phyloP scores from a whole-genome alignment of 2,888 invertebrate species.

The Leptinotarsa peninsularis region DNA sequence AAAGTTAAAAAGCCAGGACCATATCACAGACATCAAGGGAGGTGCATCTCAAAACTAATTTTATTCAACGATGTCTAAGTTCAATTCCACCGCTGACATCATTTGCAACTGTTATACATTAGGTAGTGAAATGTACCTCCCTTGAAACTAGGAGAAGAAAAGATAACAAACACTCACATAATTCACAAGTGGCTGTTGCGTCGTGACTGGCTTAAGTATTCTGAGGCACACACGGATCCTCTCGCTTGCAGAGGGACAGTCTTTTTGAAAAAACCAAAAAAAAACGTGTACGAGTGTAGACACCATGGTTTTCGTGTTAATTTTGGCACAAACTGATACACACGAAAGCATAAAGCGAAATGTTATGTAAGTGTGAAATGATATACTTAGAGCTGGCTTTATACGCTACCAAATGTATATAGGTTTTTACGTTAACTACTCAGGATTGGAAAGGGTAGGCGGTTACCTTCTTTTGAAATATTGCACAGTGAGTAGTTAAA shows the following conservation, averaged over 20 bases:
- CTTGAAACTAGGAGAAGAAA: constrained; percentile 22
- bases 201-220: constrained; percentile 61
- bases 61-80: neutral
- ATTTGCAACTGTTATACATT: no score
- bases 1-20: constrained; percentile 10
- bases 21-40: constrained; percentile 12
- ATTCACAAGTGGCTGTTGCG: constrained; percentile 56
- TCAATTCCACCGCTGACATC: no score
- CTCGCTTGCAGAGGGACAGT: constrained; percentile 63
- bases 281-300: constrained; percentile 19
- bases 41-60: constrained; percentile 1
- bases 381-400: no score
- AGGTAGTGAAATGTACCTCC: neutral
- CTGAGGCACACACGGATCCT: constrained; percentile 61
- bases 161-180: constrained; percentile 51
- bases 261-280: constrained; percentile 46
- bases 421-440: no score
- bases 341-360: neutral
- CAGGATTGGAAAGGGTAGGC: no score
- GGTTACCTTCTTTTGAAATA: no score
- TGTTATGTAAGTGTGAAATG: neutral
- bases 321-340: constrained; percentile 5
- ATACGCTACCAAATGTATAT: no score
- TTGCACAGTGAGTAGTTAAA: no score
- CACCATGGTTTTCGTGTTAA: constrained; percentile 6